Base-by-base conservation (phyloP, 1,140 invertebrate genomes). In the Drosophila sproati region DNA sequence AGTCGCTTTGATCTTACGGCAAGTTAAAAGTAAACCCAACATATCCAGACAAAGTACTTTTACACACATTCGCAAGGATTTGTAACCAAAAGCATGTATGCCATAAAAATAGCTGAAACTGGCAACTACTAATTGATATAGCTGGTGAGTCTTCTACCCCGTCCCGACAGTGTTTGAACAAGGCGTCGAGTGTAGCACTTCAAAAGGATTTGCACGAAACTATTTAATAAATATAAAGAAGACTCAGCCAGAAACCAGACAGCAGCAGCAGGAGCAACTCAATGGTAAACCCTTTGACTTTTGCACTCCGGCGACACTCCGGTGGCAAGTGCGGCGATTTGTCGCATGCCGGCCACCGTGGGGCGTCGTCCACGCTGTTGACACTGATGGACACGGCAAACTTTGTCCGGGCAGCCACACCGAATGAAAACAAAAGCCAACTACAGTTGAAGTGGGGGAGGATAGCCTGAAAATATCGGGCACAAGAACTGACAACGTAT, bases 161-260 rank as follows among this genome's bases (percentile, higher is more conserved):
- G 1, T 20, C 20, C 20, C 1, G 20, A 43, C 5, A 37, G 28
- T 4, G n/a, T 7, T 39, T 34, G 62, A 51, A 57, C 57, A 35
- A 47, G 50, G 45, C 56, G 70, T 59, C 50, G 56, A 63, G 20
- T 20, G 20, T 20, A 20, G 56, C 47, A 78, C 56, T 75, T 67
- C 51, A 72, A 63, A 67, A 62, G 73, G 73, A 77, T 79, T 79
- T 79, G 59, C 48, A 41, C 39, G 43, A 62, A 76, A 79, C 62
- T 79, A 68, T 79, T 79, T 77, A 77, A 79, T 73, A 73, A 76
- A 79, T 72, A 78, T 56, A 60, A 39, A 43, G 8, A 59, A 78
- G 48, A 60, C 20, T 1, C 41, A 63, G 28, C 6, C 28, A 57
- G 12, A 43, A 34, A 34, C 6, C 31, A 54, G 12, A 29, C 51